These are phyloP conservation scores for Chymomyza amoena DNA, from an alignment of 2,888 invertebrate species.

Conservation along the genomic window DNA sequence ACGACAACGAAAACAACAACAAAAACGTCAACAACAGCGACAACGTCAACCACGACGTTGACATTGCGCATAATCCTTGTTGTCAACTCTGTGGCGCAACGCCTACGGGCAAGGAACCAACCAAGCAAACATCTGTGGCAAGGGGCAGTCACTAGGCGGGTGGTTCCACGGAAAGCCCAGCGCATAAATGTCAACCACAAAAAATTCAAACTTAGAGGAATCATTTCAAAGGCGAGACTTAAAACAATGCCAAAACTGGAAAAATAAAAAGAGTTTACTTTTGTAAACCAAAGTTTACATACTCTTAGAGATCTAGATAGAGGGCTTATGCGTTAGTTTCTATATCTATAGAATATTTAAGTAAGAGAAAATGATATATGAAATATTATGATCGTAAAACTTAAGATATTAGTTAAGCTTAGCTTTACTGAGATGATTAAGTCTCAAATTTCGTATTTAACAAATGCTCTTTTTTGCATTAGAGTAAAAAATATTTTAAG, in stretches of 20 bases:
- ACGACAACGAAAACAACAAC: neutral
- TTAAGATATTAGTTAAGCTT: too few relatives aligned
- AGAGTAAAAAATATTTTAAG: too few relatives aligned
- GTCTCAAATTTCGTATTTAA: too few relatives aligned
- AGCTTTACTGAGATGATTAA: too few relatives aligned
- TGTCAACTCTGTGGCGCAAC: constrained; percentile 44
- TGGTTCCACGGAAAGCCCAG: constrained; percentile 6
- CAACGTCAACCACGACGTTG: constrained; percentile 2
- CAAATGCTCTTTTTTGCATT: too few relatives aligned
- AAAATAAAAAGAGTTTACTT: neutral
- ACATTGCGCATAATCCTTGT: constrained; percentile 43
- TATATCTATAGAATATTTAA: too few relatives aligned
- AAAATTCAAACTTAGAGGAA: neutral
- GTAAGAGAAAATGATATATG: too few relatives aligned
- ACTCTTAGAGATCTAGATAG: neutral
- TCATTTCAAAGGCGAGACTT: neutral
- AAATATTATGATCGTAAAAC: too few relatives aligned
- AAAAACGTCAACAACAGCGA: neutral
- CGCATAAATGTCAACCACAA: constrained; percentile 33
- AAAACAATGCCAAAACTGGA: neutral
- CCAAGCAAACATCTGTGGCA: neutral
- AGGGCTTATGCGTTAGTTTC: too few relatives aligned
- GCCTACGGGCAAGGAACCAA: constrained; percentile 34
- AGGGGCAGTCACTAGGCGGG: neutral
- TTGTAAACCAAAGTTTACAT: neutral